Evolutionary conservation across 2,797 vertebrate species (phyloP).

Genomic region (Phrynocephalus forsythii): DNA sequence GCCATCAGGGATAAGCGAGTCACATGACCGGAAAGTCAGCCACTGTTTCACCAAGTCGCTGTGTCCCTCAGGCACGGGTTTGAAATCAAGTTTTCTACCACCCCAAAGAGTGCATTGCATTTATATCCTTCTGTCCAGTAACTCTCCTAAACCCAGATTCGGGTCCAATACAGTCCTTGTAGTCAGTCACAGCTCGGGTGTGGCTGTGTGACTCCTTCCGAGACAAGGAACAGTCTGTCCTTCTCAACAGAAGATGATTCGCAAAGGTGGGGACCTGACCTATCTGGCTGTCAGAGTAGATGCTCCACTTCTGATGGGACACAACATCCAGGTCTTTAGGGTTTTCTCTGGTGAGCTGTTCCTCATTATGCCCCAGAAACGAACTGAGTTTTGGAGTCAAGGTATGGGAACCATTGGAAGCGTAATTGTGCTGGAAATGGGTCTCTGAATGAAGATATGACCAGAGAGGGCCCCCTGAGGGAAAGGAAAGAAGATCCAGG

Average conservation of each 20-base stretch:
- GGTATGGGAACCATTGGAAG: not conserved
- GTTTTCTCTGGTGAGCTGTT: slow-evolving; percentile 64
- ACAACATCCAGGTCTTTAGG: slow-evolving; percentile 34
- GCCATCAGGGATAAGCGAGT: not conserved
- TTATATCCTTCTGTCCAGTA: slow-evolving; percentile 17
- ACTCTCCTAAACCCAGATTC: fast-evolving
- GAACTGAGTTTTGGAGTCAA: slow-evolving; percentile 25
- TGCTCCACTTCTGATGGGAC: slow-evolving; percentile 38
- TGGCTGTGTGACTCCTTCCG: not conserved
- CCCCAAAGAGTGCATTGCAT: not conserved
- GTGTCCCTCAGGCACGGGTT: not conserved
- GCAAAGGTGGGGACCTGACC: not conserved
- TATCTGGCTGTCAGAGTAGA: not conserved
- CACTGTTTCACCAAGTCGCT: not conserved
- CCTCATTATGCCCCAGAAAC: slow-evolving; percentile 33
- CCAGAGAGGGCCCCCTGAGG: slow-evolving; percentile 89
- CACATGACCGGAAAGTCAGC: slow-evolving; percentile 27
- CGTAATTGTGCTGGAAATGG: slow-evolving; percentile 16
- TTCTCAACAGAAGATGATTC: not conserved
- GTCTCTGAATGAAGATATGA: slow-evolving; percentile 85
- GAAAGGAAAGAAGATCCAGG: not conserved
- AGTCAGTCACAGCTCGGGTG: not conserved
- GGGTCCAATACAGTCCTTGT: not conserved
- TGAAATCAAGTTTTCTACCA: not conserved
- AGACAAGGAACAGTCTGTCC: not conserved